These are phyloP conservation scores for Marcusenius ussheri DNA, from an alignment of 2,113 vertebrate species.

Conservation along the genomic window DNA sequence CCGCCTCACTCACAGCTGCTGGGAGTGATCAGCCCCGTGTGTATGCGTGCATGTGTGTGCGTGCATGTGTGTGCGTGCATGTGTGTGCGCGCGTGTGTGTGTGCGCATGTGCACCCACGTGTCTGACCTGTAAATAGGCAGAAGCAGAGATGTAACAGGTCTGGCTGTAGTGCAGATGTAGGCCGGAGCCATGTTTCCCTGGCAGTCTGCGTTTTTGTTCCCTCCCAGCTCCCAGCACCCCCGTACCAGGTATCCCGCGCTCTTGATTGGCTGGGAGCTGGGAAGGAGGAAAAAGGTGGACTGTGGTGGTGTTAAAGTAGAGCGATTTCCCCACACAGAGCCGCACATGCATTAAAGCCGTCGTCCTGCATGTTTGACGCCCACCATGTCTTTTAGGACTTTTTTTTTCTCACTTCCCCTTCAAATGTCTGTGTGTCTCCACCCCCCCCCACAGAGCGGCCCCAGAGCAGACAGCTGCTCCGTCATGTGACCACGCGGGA, in stretches of 20 bases:
- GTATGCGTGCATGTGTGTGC: neutral
- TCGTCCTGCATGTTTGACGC: neutral
- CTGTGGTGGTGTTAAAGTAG: neutral
- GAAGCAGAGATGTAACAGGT: neutral
- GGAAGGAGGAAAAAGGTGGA: neutral
- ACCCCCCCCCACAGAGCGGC: constrained; percentile 39
- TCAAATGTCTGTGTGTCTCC: neutral
- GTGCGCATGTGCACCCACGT: neutral
- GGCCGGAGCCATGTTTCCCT: neutral
- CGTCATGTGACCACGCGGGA: constrained; percentile 55
- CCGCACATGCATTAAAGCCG: neutral
- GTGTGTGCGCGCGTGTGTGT: neutral
- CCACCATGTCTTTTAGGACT: neutral
- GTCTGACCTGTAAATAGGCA: neutral
- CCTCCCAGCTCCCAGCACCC: neutral
- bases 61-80: too few species aligned
- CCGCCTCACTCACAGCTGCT: neutral
- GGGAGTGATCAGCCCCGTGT: neutral
- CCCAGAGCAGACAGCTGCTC: constrained; percentile 57
- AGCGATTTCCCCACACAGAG: neutral
- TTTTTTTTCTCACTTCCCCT: neutral
- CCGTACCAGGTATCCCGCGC: neutral
- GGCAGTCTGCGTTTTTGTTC: neutral
- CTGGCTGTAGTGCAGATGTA: neutral
- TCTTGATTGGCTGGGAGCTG: neutral